Percentiles rank a stretch among this genome's conserved stretches.
Evolutionary conservation across 2,797 vertebrate genomes (phyloP).

Genomic region (Dromococcyx pavoninus): DNA sequence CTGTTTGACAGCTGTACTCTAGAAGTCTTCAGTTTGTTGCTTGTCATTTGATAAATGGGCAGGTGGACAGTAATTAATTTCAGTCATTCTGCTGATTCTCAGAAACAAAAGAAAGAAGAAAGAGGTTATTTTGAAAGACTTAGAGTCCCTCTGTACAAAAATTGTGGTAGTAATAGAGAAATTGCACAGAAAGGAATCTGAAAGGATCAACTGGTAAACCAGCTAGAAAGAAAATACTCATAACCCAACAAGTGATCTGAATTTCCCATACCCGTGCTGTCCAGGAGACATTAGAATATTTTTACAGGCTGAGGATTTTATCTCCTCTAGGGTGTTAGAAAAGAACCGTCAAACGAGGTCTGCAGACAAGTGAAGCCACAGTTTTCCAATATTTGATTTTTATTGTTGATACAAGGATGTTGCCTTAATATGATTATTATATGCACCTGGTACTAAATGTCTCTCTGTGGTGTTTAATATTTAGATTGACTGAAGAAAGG

Average conservation of each 20-base stretch:
- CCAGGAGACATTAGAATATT: background rate
- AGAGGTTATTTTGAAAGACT: conserved; percentile 24
- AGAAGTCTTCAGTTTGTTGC: conserved; percentile 53
- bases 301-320: background rate
- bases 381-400: background rate
- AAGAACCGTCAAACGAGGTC: background rate
- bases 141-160: background rate
- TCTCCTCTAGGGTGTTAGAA: background rate
- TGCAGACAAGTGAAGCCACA: background rate
- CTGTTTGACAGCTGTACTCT: conserved; percentile 52
- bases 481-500: background rate
- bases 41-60: conserved; percentile 72
- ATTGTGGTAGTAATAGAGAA: background rate
- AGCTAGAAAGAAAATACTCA: background rate
- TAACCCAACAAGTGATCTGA: background rate
- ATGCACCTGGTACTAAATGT: background rate
- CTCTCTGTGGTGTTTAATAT: background rate
- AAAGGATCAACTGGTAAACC: background rate
- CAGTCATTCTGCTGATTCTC: conserved; percentile 60
- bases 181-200: background rate
- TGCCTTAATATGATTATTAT: background rate
- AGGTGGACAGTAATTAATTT: conserved; percentile 68
- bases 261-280: background rate
- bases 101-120: conserved; percentile 22
- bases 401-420: background rate